Percentiles rank a stretch among this genome's conserved stretches.
Conservation (phyloP, 2,797 vertebrate genomes). For the Tragopan temminckii region DNA sequence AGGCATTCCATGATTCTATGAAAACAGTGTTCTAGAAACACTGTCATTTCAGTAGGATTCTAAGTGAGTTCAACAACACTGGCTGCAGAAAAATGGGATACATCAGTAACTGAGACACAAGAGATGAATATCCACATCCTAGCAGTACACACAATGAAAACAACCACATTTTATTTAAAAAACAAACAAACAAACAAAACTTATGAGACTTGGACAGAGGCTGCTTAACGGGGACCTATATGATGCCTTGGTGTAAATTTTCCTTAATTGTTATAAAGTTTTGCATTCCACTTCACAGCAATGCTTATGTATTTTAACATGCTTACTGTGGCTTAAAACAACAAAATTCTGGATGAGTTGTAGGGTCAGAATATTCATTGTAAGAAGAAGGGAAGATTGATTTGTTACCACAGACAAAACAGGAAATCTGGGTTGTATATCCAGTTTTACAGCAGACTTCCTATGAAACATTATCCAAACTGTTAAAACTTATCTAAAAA, state of each 20-base stretch:
- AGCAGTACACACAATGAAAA: neutral
- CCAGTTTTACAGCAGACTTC: neutral
- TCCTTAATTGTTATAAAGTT: neutral
- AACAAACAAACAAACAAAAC: neutral
- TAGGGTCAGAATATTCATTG: neutral
- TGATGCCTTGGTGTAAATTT: rapidly evolving
- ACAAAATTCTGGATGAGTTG: neutral
- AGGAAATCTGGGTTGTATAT: neutral
- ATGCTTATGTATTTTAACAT: neutral
- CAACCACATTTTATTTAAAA: neutral
- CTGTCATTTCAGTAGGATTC: neutral
- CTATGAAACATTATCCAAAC: neutral
- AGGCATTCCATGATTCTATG: neutral
- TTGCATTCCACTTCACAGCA: neutral
- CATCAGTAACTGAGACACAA: neutral
- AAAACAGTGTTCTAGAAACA: rapidly evolving
- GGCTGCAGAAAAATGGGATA: neutral
- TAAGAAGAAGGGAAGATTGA: neutral
- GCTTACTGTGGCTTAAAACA: neutral
- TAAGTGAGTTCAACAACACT: neutral
- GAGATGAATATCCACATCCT: neutral
- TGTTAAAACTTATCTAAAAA: neutral
- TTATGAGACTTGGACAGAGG: neutral
- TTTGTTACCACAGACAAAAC: neutral
- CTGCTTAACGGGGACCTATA: neutral